Base-by-base conservation (phyloP, 1,140 invertebrate species). In the Nymphalis io region DNA sequence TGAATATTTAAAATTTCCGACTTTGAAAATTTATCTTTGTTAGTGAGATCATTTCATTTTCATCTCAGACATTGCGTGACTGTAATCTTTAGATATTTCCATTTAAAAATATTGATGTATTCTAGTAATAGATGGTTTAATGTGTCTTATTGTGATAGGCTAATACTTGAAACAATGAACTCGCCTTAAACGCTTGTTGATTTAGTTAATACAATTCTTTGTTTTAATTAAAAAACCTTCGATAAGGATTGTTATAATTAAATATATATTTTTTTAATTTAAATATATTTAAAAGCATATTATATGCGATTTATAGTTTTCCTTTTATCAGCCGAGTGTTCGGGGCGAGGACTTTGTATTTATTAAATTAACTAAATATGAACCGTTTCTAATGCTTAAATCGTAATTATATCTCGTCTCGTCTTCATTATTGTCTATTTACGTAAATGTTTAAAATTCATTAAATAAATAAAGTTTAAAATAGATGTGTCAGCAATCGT, bases 31-130 rank as follows among this genome's bases (percentile, higher is more conserved):
- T 8, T n/a, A 46, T 46, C 3, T n/a, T 51, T 1, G 18, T 20
- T 18, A 51, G 18, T 12, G 18, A 51, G 8, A 20, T 21, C 4
- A 10, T 51, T n/a, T n/a, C 16, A 16, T 46, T n/a, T 8, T 12
- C 2, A 51, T 21, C 12, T 51, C 20, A 51, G 8, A 10, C 20
- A 18, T 51, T 16, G 18, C 16, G 8, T 51, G 46, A 8, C 46
- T 51, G 16, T 51, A 2, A 11, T 51, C 46, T 51, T 51, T 51
- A 51, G 46, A 51, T 51, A 18, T 51, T 20, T 51, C 16, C 15
- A 51, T 20, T 18, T 51, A 16, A 5, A 21, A 46, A 16, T 23
- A 44, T 48, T 10, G 27, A 61, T 61, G 39, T 46, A 33, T 61
- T 23, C 27, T 33, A 13, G 4, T 46, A 12, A 15, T 18, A 12